These are phyloP conservation scores for Cordilura impudica DNA, from an alignment of 2,888 invertebrate species.

Conservation along the genomic window DNA sequence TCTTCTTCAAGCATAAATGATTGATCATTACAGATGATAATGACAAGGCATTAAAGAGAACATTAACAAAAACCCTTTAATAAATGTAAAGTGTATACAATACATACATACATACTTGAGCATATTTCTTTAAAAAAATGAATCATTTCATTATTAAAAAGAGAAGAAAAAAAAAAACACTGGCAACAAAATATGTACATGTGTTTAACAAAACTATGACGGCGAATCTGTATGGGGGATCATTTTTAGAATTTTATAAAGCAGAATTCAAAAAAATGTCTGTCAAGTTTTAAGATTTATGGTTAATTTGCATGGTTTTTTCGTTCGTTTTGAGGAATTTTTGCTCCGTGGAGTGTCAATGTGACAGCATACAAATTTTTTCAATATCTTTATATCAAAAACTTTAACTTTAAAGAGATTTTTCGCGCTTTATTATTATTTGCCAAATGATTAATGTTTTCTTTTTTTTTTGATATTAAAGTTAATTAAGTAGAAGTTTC, in stretches of 20 bases:
- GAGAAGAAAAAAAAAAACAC: background rate
- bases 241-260: background rate
- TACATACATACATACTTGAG: background rate
- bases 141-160: background rate
- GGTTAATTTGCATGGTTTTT: background rate
- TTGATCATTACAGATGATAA: conserved; percentile 59
- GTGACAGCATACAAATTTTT: conserved; percentile 26
- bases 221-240: background rate
- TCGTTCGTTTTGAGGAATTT: background rate
- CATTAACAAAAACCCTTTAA: conserved; percentile 39
- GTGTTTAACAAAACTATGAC: background rate
- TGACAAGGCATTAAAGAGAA: conserved; percentile 53
- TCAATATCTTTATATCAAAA: conserved; percentile 2
- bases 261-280: background rate
- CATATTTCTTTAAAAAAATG: too few species aligned
- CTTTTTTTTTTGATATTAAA: background rate
- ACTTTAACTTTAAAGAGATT: background rate
- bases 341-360: background rate
- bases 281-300: conserved; percentile 49
- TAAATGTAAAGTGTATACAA: background rate
- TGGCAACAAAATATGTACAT: conserved; percentile 29
- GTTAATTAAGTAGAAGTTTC: conserved; percentile 30
- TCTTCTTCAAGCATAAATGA: conserved; percentile 38
- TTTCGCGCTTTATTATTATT: background rate
- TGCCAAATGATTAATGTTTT: conserved; percentile 22